Percentiles rank a stretch among this genome's conserved stretches.
Conservation (phyloP, 2,113 vertebrate genomes). For the Eulacestoma nigropectus region DNA sequence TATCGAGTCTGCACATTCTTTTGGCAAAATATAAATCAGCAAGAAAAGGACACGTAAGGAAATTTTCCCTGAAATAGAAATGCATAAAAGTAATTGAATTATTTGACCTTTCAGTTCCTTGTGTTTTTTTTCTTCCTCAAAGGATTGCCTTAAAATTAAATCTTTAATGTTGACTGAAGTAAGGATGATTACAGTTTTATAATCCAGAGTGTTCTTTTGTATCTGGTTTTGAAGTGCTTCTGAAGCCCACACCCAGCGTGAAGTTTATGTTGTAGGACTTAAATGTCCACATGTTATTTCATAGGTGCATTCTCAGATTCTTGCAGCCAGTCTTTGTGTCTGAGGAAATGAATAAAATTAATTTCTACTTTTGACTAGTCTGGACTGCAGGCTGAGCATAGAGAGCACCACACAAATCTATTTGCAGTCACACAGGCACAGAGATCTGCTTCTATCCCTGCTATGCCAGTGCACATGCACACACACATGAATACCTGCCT, state of each 20-base stretch:
- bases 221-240: background rate
- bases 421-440: background rate
- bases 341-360: background rate
- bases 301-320: background rate
- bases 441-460: background rate
- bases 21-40: background rate
- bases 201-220: background rate
- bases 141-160: background rate
- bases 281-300: background rate
- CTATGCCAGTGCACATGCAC: accelerated
- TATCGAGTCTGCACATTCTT: background rate
- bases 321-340: background rate
- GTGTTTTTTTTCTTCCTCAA: background rate
- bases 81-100: background rate
- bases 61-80: background rate
- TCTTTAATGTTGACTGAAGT: background rate
- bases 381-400: background rate
- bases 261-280: background rate
- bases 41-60: background rate
- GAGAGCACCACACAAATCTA: too few relatives aligned
- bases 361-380: background rate
- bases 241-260: background rate
- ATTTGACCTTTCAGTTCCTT: background rate
- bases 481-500: background rate
- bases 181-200: background rate